phyloP scores from a whole-genome alignment of 2,888 invertebrate species.

The Machimus atricapillus region DNA sequence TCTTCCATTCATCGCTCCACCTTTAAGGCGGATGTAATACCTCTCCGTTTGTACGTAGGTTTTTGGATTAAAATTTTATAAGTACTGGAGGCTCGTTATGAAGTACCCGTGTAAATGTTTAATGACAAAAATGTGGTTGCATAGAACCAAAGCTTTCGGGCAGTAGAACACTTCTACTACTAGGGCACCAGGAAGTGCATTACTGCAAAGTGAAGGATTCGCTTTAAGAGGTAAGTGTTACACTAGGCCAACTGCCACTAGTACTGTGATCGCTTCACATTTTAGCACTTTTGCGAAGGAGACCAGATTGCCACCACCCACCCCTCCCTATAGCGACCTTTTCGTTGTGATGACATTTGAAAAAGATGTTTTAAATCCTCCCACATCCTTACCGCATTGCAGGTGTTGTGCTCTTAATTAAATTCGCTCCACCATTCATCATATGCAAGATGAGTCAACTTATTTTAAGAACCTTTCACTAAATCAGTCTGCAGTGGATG shows the following conservation, averaged over 20 bases:
- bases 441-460: background rate
- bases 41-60: constrained; percentile 6
- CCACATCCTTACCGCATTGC: background rate
- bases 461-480: background rate
- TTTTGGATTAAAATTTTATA: constrained; percentile 35
- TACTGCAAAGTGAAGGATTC: constrained; percentile 24
- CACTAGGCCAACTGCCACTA: constrained; percentile 7
- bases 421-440: background rate
- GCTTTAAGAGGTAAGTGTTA: constrained; percentile 38
- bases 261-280: background rate
- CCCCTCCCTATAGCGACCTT: background rate
- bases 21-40: background rate
- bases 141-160: constrained; percentile 31
- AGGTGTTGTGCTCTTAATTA: background rate
- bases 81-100: constrained; percentile 38
- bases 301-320: background rate
- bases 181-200: constrained; percentile 35
- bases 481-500: background rate
- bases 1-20: background rate
- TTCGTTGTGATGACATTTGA: background rate
- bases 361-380: background rate
- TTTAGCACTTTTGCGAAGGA: background rate
- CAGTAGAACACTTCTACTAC: constrained; percentile 35
- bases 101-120: constrained; percentile 33
- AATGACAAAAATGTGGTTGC: constrained; percentile 32